Evolutionary conservation across 2,797 vertebrate species (phyloP).

Genomic region (Menidia menidia): DNA sequence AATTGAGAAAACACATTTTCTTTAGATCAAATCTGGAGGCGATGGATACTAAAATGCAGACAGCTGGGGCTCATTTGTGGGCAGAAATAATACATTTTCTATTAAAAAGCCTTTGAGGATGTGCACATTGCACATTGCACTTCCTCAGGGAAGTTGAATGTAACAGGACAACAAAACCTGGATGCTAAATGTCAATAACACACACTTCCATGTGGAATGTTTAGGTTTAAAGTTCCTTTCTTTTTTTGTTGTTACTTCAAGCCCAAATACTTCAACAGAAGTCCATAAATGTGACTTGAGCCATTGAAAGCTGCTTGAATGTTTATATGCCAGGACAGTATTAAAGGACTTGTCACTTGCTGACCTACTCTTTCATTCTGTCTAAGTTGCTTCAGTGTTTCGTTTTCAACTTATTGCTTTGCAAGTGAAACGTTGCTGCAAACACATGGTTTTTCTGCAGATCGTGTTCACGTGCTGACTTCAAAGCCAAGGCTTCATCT

Average conservation of each 20-base stretch:
- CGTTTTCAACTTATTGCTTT: slow-evolving; percentile 34
- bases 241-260: slow-evolving; percentile 17
- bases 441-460: slow-evolving; percentile 42
- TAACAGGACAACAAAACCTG: slow-evolving; percentile 67
- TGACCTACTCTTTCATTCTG: slow-evolving; percentile 42
- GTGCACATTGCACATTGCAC: slow-evolving; percentile 39
- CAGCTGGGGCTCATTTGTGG: slow-evolving; percentile 51
- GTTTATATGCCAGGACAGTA: slow-evolving; percentile 2
- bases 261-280: background rate
- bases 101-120: slow-evolving; percentile 24
- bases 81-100: slow-evolving; percentile 32
- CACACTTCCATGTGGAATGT: slow-evolving; percentile 78
- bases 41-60: slow-evolving; percentile 41
- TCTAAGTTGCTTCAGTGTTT: slow-evolving; percentile 14
- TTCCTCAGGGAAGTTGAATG: slow-evolving; percentile 51
- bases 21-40: slow-evolving; percentile 44
- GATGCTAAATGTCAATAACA: slow-evolving; percentile 66
- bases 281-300: slow-evolving; percentile 9
- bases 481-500: slow-evolving; percentile 60
- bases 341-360: slow-evolving; percentile 17
- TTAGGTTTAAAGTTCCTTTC: slow-evolving; percentile 51
- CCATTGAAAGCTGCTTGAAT: background rate
- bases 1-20: slow-evolving; percentile 37
- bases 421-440: slow-evolving; percentile 28
- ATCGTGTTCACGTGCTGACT: slow-evolving; percentile 43